These are phyloP conservation scores for Crossocerus cetratus DNA, from an alignment of 2,888 invertebrate genomes.

Conservation along the genomic window DNA sequence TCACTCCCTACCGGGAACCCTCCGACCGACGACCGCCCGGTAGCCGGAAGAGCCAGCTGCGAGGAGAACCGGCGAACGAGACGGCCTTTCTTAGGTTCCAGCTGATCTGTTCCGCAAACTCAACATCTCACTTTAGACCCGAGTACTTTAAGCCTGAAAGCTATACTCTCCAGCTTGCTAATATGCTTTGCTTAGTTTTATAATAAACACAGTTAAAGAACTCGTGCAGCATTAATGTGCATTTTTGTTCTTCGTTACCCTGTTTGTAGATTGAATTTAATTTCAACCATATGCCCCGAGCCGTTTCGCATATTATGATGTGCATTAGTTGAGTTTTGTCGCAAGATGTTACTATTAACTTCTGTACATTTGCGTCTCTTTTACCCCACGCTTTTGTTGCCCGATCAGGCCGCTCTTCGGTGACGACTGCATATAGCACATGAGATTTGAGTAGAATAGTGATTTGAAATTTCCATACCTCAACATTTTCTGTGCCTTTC, in stretches of 20 bases:
- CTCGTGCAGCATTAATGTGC: constrained; percentile 7
- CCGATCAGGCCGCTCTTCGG: too few relatives aligned
- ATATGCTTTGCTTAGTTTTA: background rate
- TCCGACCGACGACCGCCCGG: too few relatives aligned
- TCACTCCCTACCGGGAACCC: too few relatives aligned
- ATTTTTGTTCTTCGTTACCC: constrained; percentile 9
- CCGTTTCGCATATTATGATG: constrained; percentile 1
- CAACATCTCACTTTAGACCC: background rate
- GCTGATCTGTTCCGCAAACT: too few relatives aligned
- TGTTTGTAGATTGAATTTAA: constrained; percentile 8
- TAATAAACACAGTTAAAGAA: background rate
- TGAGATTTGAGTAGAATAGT: too few relatives aligned
- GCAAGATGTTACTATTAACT: constrained; percentile 3
- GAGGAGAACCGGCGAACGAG: too few relatives aligned
- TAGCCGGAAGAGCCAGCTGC: too few relatives aligned
- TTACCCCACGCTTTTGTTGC: background rate
- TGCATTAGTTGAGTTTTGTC: constrained; percentile 12
- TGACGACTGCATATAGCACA: too few relatives aligned
- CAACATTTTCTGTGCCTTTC: too few relatives aligned
- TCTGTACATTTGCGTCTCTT: constrained; percentile 10
- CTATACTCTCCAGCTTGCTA: constrained; percentile 3
- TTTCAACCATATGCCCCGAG: constrained; percentile 3
- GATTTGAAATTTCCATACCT: too few relatives aligned
- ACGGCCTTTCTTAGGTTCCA: too few relatives aligned
- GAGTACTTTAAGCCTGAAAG: background rate